phyloP scores from a whole-genome alignment of 2,888 invertebrate genomes.

The Neoaliturus tenellus region DNA sequence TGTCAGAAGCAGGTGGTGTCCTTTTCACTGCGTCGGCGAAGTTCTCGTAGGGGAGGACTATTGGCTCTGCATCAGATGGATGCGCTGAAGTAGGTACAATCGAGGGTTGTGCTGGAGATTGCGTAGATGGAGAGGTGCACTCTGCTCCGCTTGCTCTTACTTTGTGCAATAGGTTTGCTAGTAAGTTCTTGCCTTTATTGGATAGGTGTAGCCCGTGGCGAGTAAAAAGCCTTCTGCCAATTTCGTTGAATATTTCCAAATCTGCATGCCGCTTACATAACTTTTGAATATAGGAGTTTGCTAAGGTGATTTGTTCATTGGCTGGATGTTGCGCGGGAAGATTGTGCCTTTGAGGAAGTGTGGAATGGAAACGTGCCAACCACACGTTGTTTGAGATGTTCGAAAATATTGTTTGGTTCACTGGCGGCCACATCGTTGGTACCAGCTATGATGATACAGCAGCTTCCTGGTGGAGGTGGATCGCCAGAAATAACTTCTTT shows the following conservation, averaged over 20 bases:
- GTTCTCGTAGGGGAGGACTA: too few species aligned
- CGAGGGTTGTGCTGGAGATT: neutral
- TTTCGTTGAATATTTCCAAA: neutral
- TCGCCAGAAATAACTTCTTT: neutral
- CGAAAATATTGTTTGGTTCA: neutral
- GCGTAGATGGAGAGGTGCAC: neutral
- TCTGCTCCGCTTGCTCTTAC: neutral
- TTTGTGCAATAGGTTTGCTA: neutral
- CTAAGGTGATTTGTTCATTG: neutral
- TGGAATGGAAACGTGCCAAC: neutral
- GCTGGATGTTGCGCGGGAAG: neutral
- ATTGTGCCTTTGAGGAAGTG: neutral
- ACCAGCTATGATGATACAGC: neutral
- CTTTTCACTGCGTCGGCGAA: too few species aligned
- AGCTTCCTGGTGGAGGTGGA: neutral
- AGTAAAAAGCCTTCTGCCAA: neutral
- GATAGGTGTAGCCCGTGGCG: neutral
- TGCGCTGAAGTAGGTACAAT: too few species aligned
- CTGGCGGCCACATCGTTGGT: neutral
- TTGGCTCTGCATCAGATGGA: too few species aligned
- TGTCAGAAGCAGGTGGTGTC: too few species aligned
- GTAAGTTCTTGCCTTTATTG: neutral
- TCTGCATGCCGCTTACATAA: neutral
- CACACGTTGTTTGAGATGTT: neutral
- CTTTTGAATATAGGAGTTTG: neutral